Evolutionary conservation across 2,888 invertebrate genomes (phyloP), one percentile per base, ranked within the genome.

Genomic region (Caenorhabditis drosophilae): DNA sequence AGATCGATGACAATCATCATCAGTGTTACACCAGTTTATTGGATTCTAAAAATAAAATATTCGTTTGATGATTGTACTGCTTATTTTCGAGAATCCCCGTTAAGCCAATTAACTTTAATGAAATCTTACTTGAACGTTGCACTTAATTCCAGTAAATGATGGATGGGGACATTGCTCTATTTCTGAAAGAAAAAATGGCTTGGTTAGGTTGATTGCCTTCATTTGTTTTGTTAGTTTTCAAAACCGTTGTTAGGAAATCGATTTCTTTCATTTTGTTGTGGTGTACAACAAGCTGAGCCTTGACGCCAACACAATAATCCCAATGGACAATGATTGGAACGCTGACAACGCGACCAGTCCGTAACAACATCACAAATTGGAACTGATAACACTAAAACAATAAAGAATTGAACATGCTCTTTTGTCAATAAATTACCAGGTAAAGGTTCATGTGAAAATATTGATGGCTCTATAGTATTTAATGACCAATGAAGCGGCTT

Each of bases 361-460:
- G 36, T 49, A 3, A 64, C 54, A 16, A 64, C n/a, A 38, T 59
- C 59, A 34, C 64, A 64, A 23, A 64, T 59, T 16, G 64, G 64
- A 49, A 64, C 55, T 7, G 62, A 50, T 4, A 38, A 35, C 1
- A 49, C 58, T 54, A 35, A 7, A 11, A 36, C 16, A 6, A 46
- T 23, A n/a, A 4, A 9, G 4, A 3, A 15, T 38, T 41, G 40
- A 38, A 47, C 7, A 31, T n/a, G n/a, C n/a, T n/a, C n/a, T n/a
- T 31, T 31, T 31, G 31, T 9, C 6, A 31, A 31, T 9, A 16
- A 44, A 44, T 9, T 12, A 4, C 4, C 11, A 23, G 7, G 23
- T 22, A 9, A 9, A 12, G 18, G 42, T 23, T 22, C 23, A 25
- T 51, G 40, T 18, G 16, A 20, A n/a, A n/a, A n/a, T n/a, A n/a